Base-by-base conservation (phyloP, 1,140 invertebrate species). In the Drosophila santomea region DNA sequence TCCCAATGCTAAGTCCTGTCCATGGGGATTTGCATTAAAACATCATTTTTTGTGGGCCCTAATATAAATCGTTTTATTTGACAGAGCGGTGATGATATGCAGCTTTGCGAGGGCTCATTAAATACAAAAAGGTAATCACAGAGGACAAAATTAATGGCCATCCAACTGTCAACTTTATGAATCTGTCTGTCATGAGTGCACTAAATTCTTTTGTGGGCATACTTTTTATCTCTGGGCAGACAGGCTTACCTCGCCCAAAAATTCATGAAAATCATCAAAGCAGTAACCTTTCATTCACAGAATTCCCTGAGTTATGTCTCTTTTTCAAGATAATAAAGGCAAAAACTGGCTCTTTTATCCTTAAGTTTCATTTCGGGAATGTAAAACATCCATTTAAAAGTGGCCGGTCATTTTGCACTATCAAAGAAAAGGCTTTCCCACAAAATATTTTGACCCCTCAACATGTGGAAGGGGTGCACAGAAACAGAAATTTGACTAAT, bases 221-320 rank as follows among this genome's bases (percentile, higher is more conserved):
- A 44, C 25, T 61, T 54, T 60, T 73, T 73, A 73, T 73, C 68
- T 72, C 11, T 14, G 12, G 32, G 11, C 44, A 28, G 12, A n/a
- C 64, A 35, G 44, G 45, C 60, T 28, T 43, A 51, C 23, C 25
- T 28, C 12, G 20, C 20, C 7, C 12, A 28, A 39, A 39, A 78
- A 71, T 59, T 28, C 59, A 51, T 41, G 52, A 48, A 73, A 76
- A 80, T 72, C 78, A 81, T 77, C 64, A 81, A 81, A 81, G 76
- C 38, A 56, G 32, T 25, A 51, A 78, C 39, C 63, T 62, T 62
- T 75, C 62, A 47, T 66, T 64, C 17, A 64, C 51, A 7, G 38
- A 41, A 62, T 43, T 47, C 17, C 32, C 2, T 41, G 44, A 71
- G 57, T 71, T 71, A 50, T 50, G 38, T 50, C 50, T 43, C 39